A percentile compares a stretch with the other conserved stretches of the same genome.
Conservation (phyloP, 2,113 vertebrate species). For the Murina feae region DNA sequence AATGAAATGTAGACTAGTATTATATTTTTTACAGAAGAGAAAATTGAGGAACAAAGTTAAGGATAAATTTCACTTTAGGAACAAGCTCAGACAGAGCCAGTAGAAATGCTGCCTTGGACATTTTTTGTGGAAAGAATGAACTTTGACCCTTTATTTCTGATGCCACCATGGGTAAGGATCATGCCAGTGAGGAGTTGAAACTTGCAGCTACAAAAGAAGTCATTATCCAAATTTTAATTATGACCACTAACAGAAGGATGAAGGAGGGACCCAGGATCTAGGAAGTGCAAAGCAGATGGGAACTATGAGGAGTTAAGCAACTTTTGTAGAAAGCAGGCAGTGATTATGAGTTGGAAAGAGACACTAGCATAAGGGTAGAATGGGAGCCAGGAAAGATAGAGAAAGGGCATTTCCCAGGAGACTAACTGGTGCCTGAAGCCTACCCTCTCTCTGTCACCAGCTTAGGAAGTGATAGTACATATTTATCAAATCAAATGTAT, state of each 20-base stretch:
- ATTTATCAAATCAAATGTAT: neutral
- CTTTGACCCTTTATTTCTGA: neutral
- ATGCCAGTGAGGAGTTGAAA: neutral
- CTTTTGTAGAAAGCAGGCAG: neutral
- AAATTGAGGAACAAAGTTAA: neutral
- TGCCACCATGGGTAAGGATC: neutral
- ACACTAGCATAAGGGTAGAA: neutral
- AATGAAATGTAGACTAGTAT: neutral
- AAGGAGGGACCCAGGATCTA: neutral
- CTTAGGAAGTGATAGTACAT: neutral
- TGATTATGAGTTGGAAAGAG: neutral
- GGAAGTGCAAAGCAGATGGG: neutral
- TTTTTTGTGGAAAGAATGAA: neutral
- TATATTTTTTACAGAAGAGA: neutral
- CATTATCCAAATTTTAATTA: slow-evolving; percentile 11
- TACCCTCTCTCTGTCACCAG: neutral
- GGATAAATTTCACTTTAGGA: neutral
- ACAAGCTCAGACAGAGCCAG: neutral
- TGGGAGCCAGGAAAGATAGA: neutral
- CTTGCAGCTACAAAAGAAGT: neutral
- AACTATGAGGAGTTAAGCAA: neutral
- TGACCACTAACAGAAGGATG: neutral
- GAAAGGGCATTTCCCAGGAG: neutral
- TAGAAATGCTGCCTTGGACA: neutral
- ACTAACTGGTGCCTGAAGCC: neutral